Evolutionary conservation across 2,113 vertebrate genomes (phyloP).

Genomic region (Bubo blakistoni): DNA sequence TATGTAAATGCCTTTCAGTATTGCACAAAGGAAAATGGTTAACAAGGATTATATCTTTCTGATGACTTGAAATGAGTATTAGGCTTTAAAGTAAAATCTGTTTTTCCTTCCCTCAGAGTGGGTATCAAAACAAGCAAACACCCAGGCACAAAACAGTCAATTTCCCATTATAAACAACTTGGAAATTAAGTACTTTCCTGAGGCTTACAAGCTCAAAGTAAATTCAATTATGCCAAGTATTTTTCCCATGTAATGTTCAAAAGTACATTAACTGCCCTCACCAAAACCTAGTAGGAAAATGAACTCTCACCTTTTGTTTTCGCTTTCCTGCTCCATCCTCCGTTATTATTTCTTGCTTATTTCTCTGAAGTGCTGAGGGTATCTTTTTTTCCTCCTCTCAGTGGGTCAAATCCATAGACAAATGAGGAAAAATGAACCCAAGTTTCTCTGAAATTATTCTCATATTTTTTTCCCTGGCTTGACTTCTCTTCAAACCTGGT

Average conservation of each 20-base stretch:
- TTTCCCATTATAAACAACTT: neutral
- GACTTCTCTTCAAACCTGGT: neutral
- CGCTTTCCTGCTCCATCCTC: neutral
- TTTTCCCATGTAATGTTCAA: neutral
- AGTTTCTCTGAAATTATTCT: neutral
- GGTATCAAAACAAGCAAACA: neutral
- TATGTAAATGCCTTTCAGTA: neutral
- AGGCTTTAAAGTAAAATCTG: neutral
- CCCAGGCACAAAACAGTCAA: neutral
- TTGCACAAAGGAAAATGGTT: neutral
- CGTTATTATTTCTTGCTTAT: neutral
- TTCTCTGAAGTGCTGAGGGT: neutral
- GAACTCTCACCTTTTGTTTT: neutral
- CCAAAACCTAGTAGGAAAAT: neutral
- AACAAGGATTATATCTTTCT: neutral
- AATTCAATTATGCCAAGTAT: neutral
- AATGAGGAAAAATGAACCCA: neutral
- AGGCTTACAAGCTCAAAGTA: neutral
- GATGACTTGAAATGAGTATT: neutral
- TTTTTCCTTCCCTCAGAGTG: neutral
- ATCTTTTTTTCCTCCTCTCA: neutral
- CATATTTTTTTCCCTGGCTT: accelerated
- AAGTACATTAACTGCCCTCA: neutral
- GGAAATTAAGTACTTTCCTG: neutral
- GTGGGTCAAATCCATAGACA: neutral